Conservation (phyloP, 2,113 vertebrate species). For the Atlantisia rogersi region DNA sequence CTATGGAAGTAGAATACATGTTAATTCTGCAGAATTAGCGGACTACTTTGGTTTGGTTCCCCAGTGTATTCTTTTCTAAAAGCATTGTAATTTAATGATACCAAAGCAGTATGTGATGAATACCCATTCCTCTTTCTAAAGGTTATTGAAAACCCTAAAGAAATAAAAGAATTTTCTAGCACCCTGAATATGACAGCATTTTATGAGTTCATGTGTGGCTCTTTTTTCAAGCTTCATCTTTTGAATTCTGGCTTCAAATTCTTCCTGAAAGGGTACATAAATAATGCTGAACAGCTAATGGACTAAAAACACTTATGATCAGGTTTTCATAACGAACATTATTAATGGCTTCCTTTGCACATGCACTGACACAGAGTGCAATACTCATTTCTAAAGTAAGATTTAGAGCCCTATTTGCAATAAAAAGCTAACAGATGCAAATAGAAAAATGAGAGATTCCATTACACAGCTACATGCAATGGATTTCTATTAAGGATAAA, state of each 20-base stretch:
- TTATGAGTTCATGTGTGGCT: constrained; percentile 66
- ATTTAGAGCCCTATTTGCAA: constrained; percentile 81
- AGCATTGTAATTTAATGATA: constrained; percentile 32
- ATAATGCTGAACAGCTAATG: constrained; percentile 80
- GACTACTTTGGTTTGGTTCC: background rate
- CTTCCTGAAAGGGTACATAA: constrained; percentile 75
- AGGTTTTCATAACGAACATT: constrained; percentile 79
- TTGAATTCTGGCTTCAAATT: constrained; percentile 74
- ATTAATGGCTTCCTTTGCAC: constrained; percentile 74
- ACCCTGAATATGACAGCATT: constrained; percentile 65
- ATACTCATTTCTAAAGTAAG: constrained; percentile 79
- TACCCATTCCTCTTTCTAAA: background rate
- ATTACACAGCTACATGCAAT: constrained; percentile 36
- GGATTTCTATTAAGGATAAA: constrained; percentile 30
- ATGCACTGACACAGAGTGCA: constrained; percentile 51
- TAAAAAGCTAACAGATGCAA: constrained; percentile 75
- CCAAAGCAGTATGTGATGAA: background rate
- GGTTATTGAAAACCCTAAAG: constrained; percentile 46
- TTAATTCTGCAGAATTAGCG: constrained; percentile 2
- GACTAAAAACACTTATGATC: constrained; percentile 82
- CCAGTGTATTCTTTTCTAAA: constrained; percentile 18
- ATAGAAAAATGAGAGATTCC: constrained; percentile 67
- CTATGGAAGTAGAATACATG: background rate
- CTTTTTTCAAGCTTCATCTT: constrained; percentile 73
- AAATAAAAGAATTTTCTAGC: constrained; percentile 48